phyloP scores from a whole-genome alignment of 2,888 invertebrate genomes.

The Polymixis lichenea region DNA sequence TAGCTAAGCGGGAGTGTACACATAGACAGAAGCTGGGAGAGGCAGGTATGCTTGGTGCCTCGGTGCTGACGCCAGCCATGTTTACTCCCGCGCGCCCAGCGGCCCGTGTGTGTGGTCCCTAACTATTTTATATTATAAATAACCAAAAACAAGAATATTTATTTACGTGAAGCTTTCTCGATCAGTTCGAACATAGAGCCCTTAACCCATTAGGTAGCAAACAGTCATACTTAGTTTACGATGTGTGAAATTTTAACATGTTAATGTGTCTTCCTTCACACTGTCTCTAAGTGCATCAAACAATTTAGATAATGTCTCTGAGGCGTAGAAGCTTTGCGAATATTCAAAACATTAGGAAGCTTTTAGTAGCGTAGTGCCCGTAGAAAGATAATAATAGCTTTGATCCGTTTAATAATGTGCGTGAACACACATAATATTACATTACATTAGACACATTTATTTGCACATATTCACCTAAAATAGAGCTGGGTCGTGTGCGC shows the following conservation, averaged over 20 bases:
- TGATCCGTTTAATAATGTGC: slow-evolving; percentile 80
- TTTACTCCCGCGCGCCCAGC: slow-evolving; percentile 83
- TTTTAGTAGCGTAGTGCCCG: slow-evolving; percentile 75
- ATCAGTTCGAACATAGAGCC: slow-evolving; percentile 60
- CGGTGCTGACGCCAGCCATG: slow-evolving; percentile 76
- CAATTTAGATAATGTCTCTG: slow-evolving; percentile 85
- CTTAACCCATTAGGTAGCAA: slow-evolving; percentile 62
- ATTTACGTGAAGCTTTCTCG: slow-evolving; percentile 26
- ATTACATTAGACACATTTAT: slow-evolving; percentile 82
- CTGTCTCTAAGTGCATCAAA: slow-evolving; percentile 82
- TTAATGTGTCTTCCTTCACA: slow-evolving; percentile 74
- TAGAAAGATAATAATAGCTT: slow-evolving; percentile 73
- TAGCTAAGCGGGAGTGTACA: slow-evolving; percentile 82
- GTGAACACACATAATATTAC: slow-evolving; percentile 80
- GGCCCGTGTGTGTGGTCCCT: slow-evolving; percentile 85
- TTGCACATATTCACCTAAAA: slow-evolving; percentile 78
- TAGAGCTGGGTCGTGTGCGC: slow-evolving; percentile 82
- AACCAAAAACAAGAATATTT: slow-evolving; percentile 44
- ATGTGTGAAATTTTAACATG: slow-evolving; percentile 73
- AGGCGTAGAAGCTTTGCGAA: slow-evolving; percentile 78
- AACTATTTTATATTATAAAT: slow-evolving; percentile 60
- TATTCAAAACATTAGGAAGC: slow-evolving; percentile 76
- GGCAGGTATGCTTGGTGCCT: slow-evolving; percentile 74
- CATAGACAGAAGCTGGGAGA: slow-evolving; percentile 76
- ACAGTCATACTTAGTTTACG: slow-evolving; percentile 72